Base-by-base conservation (phyloP, 1,140 invertebrate species). In the Drosophila lini region DNA sequence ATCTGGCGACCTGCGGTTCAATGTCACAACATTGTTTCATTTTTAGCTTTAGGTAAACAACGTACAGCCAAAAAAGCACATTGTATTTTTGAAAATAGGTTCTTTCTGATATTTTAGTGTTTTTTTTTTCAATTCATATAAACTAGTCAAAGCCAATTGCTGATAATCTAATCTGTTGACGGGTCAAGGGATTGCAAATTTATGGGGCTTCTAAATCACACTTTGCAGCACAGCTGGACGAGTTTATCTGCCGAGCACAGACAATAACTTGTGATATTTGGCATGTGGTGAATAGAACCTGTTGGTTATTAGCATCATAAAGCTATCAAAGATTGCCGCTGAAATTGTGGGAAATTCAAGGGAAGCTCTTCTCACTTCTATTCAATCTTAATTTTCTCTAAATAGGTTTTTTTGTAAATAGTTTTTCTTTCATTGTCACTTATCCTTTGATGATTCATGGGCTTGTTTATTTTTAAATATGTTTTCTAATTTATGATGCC, bases 11-110 rank as follows among this genome's bases (percentile, higher is more conserved):
- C 42, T 63, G 9, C n/a, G 41, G 40, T 48, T 34, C 83, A 88
- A 86, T 84, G 70, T 69, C 65, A 73, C 59, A 73, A 73, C 28
- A 61, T 36, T 38, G 38, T 47, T 70, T 19, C 61, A 45, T 52
- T 68, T 61, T 25, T 71, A 83, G 52, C 10, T 56, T 50, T 75
- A 83, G 40, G 47, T 60, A 56, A 40, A 70, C 19, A 64, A 41
- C 63, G 74, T 63, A 63, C 50, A 62, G 41, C 65, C 48, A 53
- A 77, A 77, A 56, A 32, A 73, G 67, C 68, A 61, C 70, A 74
- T 55, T 64, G 48, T 58, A 60, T 42, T 62, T 65, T 74, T 11
- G 15, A 52, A 48, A 57, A 44, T 63, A 57, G 32, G 56, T 67
- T 69, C 19, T 40, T 68, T 56, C 41, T 57, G 34, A 69, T 48